Evolutionary conservation across 2,113 vertebrate genomes (phyloP), one percentile per base, ranked within the genome.

Genomic region (Mobula hypostoma): DNA sequence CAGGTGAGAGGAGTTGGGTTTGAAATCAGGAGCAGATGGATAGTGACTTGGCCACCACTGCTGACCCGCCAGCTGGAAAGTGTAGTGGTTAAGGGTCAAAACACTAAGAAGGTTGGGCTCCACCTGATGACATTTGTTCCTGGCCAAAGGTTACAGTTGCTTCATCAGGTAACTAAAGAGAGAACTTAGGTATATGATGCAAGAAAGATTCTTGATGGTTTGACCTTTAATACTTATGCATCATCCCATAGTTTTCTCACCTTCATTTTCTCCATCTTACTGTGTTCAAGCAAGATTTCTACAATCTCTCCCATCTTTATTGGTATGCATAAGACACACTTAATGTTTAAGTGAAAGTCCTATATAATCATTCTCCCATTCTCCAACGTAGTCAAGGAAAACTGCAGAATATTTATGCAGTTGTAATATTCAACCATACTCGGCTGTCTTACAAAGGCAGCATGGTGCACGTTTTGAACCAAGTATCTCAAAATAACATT

Each of bases 321-420:
- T n/a, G 63, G n/a, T 6, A 17, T 66, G 29, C 56, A 88, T n/a
- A 32, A 36, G 27, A 77, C 27, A 29, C 61, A 90, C 17, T 68
- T 88, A 88, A 32, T 66, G 15, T 88, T 61, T 66, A 14, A 66
- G 61, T 1, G n/a, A 32, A 90, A n/a, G 61, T 68, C 61, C n/a
- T 32, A 19, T 58, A 88, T 66, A 66, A 88, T 61, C n/a, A 88
- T n/a, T 66, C 58, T 88, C 58, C 29, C 63, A n/a, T 90, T 90
- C 85, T 27, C 61, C 15, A 90, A 90, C 5, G 29, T 68, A 90
- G 66, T 90, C 85, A 90, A 90, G 85, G 14, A 90, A 90, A 90
- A n/a, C 85, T 66, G 58, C 61, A 90, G 27, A 66, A 32, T 5
- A 90, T 32, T 90, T 63, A 68, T 68, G n/a, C 61, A 90, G n/a